These are phyloP conservation scores for Antennarius striatus DNA, from an alignment of 2,113 vertebrate genomes.

Conservation along the genomic window DNA sequence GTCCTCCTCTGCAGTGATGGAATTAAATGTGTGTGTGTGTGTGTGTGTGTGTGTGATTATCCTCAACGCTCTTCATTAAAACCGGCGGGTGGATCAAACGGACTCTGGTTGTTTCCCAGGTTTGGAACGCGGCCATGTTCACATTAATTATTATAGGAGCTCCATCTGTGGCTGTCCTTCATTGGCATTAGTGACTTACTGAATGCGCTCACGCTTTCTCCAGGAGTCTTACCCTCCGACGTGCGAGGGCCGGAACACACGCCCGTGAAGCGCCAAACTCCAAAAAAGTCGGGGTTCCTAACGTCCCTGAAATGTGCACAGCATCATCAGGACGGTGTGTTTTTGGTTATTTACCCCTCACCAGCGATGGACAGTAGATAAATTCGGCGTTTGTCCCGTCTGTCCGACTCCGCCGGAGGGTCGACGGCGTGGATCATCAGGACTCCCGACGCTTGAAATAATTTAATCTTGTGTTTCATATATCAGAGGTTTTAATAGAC, in stretches of 20 bases:
- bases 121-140: constrained; percentile 78
- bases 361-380: constrained; percentile 67
- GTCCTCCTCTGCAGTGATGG: constrained; percentile 75
- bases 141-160: constrained; percentile 80
- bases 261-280: constrained; percentile 35
- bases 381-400: constrained; percentile 66
- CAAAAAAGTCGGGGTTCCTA: constrained; percentile 27
- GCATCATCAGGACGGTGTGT: constrained; percentile 13
- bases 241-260: constrained; percentile 30
- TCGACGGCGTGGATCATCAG: constrained; percentile 62
- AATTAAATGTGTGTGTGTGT: constrained; percentile 73
- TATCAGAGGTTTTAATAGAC: constrained; percentile 72
- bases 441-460: constrained; percentile 58
- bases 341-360: constrained; percentile 33
- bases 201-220: constrained; percentile 63
- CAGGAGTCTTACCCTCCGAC: constrained; percentile 43
- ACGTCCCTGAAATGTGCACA: constrained; percentile 39
- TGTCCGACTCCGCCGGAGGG: constrained; percentile 57
- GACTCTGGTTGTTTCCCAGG: constrained; percentile 72
- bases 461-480: constrained; percentile 69
- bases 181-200: constrained; percentile 69
- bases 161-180: constrained; percentile 79
- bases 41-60: constrained; percentile 64
- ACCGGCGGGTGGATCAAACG: constrained; percentile 77
- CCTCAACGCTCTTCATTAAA: constrained; percentile 78